Evolutionary conservation across 2,888 invertebrate species (phyloP).

Genomic region (Cephus pulcher): DNA sequence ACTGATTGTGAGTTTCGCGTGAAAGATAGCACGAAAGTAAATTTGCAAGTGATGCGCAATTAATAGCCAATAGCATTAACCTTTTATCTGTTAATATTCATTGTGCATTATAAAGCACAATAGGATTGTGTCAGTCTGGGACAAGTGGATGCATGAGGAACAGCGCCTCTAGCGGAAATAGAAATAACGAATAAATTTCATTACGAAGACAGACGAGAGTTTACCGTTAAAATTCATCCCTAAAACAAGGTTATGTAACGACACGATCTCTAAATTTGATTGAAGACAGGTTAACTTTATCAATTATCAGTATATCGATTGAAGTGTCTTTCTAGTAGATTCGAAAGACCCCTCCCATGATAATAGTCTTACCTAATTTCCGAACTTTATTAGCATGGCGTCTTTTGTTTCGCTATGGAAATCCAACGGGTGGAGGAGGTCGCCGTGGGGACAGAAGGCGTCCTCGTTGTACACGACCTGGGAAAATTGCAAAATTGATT

Average conservation of each 20-base stretch:
- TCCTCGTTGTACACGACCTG: constrained; percentile 35
- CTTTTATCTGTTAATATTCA: constrained; percentile 57
- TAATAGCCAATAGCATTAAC: constrained; percentile 54
- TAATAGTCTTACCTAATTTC: not conserved
- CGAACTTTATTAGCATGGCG: not conserved
- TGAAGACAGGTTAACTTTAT: not conserved
- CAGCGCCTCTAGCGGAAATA: constrained; percentile 6
- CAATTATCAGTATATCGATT: not conserved
- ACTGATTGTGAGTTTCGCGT: not conserved
- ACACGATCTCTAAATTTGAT: not conserved
- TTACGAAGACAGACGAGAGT: not conserved
- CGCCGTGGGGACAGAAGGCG: not conserved
- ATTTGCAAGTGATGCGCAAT: constrained; percentile 43
- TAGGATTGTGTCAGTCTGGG: constrained; percentile 30
- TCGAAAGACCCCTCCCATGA: not conserved
- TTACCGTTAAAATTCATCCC: not conserved
- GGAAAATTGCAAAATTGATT: constrained; percentile 62
- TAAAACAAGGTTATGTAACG: not conserved
- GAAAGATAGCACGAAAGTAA: constrained; percentile 1
- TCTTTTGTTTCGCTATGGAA: constrained; percentile 6
- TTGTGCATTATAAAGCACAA: constrained; percentile 47
- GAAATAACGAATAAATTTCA: not conserved
- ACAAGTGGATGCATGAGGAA: constrained; percentile 38
- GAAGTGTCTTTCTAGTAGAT: not conserved
- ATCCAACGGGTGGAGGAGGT: not conserved